phyloP scores from a whole-genome alignment of 2,113 vertebrate species.

The Etheostoma spectabile region DNA sequence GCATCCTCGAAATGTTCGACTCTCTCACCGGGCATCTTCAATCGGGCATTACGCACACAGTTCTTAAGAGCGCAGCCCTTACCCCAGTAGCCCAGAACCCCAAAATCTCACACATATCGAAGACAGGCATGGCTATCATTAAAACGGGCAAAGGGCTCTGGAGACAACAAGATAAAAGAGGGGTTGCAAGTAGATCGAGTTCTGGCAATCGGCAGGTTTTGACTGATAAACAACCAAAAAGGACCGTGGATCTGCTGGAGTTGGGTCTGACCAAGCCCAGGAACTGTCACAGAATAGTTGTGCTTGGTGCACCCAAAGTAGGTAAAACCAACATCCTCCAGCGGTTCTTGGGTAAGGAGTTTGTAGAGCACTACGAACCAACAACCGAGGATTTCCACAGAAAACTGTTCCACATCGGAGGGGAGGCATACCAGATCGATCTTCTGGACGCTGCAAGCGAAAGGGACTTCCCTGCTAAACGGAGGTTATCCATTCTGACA shows the following conservation, averaged over 20 bases:
- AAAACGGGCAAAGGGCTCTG: slow-evolving; percentile 71
- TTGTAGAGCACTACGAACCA: slow-evolving; percentile 78
- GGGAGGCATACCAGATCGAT: slow-evolving; percentile 82
- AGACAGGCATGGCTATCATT: slow-evolving; percentile 70
- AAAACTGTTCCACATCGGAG: slow-evolving; percentile 83
- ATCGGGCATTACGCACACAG: slow-evolving; percentile 28
- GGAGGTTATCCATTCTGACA: slow-evolving; percentile 84
- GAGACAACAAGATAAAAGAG: slow-evolving; percentile 65
- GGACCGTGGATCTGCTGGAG: slow-evolving; percentile 63
- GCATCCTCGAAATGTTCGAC: slow-evolving; percentile 73
- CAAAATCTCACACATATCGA: slow-evolving; percentile 59
- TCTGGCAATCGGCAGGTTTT: slow-evolving; percentile 62
- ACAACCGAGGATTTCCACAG: slow-evolving; percentile 85
- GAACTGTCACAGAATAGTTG: slow-evolving; percentile 83
- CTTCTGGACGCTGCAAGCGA: slow-evolving; percentile 83
- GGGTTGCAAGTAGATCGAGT: slow-evolving; percentile 59
- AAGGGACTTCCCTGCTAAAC: slow-evolving; percentile 82
- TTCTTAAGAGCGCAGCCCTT: slow-evolving; percentile 29
- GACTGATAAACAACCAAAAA: slow-evolving; percentile 43
- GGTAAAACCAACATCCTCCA: slow-evolving; percentile 83
- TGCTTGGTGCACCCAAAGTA: slow-evolving; percentile 81
- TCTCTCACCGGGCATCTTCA: slow-evolving; percentile 58
- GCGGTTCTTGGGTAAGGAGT: slow-evolving; percentile 78
- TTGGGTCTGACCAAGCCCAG: slow-evolving; percentile 66
- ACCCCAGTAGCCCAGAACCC: slow-evolving; percentile 43